Base-by-base conservation (phyloP, 2,888 invertebrate genomes). In the Lycophotia porphyrea region DNA sequence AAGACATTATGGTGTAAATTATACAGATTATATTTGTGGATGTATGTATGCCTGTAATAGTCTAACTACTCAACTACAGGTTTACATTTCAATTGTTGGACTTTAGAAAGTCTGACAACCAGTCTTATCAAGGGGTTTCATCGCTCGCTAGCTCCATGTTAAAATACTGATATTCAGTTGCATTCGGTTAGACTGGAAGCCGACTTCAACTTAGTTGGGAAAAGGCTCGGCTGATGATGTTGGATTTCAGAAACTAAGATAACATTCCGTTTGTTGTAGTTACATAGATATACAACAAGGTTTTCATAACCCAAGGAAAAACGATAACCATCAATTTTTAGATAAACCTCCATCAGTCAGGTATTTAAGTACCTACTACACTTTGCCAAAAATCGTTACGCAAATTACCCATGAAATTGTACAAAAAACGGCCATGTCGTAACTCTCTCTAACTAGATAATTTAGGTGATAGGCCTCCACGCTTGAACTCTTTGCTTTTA, bases 371-470 rank as follows among this genome's bases (percentile, higher is more conserved):
- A 69, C 49, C 49, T 18, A 49, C 31, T 44, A n/a, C 44, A 67
- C 11, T 52, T 61, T 31, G 44, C 31, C 44, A 47, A 81, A 81
- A 74, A 24, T 34, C 24, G 63, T 58, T n/a, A 49, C 21, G 36
- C 49, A 68, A 81, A 79, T 79, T 81, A 34, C 31, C 81, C 79
- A 58, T 81, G 76, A 64, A 79, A 81, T 79, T 68, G 63, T 42
- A 81, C 31, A 76, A 79, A 76, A 71, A 81, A n/a, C 18, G 24
- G 3, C 15, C 5, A 31, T 67, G 81, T 52, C 47, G 76, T 79
- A 81, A 81, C 67, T 81, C 58, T 72, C 49, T 66, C 60, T 65
- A 76, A 81, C 49, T n/a, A 31, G 55, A 36, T 49, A 75, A 42
- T 58, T 42, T 47, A 81, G 76, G 76, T 47, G 55, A 44, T 49